phyloP scores from a whole-genome alignment of 2,888 invertebrate genomes.

The Hipparchia sbordonii region DNA sequence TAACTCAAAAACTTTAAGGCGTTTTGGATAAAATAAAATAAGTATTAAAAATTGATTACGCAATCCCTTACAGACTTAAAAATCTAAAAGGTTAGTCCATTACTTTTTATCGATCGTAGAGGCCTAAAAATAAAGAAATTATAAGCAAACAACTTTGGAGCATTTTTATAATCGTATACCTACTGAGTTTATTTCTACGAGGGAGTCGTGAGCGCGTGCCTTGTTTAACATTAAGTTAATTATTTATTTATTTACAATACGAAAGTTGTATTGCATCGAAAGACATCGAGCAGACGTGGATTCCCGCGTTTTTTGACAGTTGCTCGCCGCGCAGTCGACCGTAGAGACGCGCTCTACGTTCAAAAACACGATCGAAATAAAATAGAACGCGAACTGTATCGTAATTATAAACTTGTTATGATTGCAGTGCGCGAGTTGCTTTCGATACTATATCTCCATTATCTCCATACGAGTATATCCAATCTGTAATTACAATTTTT shows the following conservation, averaged over 20 bases:
- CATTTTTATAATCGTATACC: not conserved
- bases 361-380: conserved; percentile 43
- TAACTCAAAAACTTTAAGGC: not conserved
- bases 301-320: conserved; percentile 66
- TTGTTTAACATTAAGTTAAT: not conserved
- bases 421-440: not conserved
- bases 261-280: conserved; percentile 17
- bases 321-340: conserved; percentile 43
- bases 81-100: too few species aligned
- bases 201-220: not conserved
- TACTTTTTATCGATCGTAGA: too few species aligned
- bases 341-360: conserved; percentile 42
- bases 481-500: not conserved
- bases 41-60: too few species aligned
- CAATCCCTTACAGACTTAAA: too few species aligned
- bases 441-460: not conserved
- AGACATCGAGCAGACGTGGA: conserved; percentile 20
- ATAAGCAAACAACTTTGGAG: not conserved
- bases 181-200: too few species aligned
- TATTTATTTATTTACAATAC: conserved; percentile 4
- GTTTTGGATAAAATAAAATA: too few species aligned
- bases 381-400: conserved; percentile 28
- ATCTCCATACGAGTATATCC: not conserved
- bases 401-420: conserved; percentile 7
- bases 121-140: not conserved